Conservation (phyloP, 2,797 vertebrate genomes). For the Sebastolobus altivelis region DNA sequence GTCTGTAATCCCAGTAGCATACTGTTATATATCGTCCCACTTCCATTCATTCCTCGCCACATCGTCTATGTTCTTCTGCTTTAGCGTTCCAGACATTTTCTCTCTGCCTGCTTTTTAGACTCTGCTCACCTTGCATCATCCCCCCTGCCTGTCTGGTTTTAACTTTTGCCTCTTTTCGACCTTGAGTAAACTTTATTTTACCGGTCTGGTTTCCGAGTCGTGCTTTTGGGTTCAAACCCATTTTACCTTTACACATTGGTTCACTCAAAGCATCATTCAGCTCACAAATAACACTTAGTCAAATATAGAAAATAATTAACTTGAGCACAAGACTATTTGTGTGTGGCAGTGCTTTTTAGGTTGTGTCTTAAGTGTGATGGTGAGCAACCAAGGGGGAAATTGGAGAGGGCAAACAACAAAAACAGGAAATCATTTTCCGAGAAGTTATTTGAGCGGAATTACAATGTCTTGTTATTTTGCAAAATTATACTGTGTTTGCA, state of each 20-base stretch:
- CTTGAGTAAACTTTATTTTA: not conserved
- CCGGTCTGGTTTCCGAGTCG: not conserved
- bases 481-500: slow-evolving; percentile 73
- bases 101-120: not conserved
- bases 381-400: slow-evolving; percentile 79
- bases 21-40: not conserved
- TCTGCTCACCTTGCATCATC: not conserved
- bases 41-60: not conserved
- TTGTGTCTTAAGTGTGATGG: slow-evolving; percentile 65
- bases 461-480: slow-evolving; percentile 76
- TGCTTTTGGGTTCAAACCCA: not conserved
- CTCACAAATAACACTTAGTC: slow-evolving; percentile 64
- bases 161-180: not conserved
- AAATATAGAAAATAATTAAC: slow-evolving; percentile 77
- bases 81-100: not conserved
- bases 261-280: slow-evolving; percentile 47
- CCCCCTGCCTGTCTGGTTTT: not conserved
- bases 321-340: slow-evolving; percentile 58
- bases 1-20: not conserved
- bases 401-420: slow-evolving; percentile 75
- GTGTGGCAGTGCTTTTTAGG: slow-evolving; percentile 53
- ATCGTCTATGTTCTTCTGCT: not conserved
- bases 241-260: slow-evolving; percentile 29
- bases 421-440: slow-evolving; percentile 74
- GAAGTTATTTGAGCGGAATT: slow-evolving; percentile 75